phyloP scores from a whole-genome alignment of 2,113 vertebrate genomes.

The Mugil cephalus region DNA sequence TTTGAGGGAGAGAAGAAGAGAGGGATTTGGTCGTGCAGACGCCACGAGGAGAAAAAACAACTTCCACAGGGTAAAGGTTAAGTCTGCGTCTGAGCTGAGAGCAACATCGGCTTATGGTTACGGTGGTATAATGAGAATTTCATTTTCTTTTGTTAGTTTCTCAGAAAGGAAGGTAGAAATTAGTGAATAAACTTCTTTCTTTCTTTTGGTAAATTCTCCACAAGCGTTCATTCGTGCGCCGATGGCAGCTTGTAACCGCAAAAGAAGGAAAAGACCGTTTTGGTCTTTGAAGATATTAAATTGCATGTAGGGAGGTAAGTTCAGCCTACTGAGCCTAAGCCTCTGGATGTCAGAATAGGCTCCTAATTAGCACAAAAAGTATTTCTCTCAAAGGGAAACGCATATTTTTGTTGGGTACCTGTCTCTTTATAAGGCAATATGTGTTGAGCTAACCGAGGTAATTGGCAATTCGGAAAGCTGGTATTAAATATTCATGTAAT shows the following conservation, averaged over 20 bases:
- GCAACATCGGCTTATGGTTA: slow-evolving; percentile 55
- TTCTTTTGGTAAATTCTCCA: slow-evolving; percentile 62
- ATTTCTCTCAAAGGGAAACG: slow-evolving; percentile 26
- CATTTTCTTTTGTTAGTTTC: slow-evolving; percentile 53
- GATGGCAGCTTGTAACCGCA: slow-evolving; percentile 54
- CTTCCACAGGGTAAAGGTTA: slow-evolving; percentile 72
- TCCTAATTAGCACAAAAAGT: slow-evolving; percentile 52
- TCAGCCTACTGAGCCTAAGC: slow-evolving; percentile 39
- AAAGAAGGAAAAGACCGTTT: slow-evolving; percentile 52
- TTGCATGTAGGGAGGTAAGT: slow-evolving; percentile 46
- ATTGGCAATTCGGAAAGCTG: slow-evolving; percentile 74
- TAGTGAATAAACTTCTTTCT: slow-evolving; percentile 37
- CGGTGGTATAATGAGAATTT: slow-evolving; percentile 12
- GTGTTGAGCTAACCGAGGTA: slow-evolving; percentile 47
- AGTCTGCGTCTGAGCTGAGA: slow-evolving; percentile 80
- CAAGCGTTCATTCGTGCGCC: slow-evolving; percentile 58
- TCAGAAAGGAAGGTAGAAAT: slow-evolving; percentile 68
- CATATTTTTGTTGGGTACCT: slow-evolving; percentile 42
- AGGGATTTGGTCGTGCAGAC: slow-evolving; percentile 70
- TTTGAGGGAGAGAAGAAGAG: slow-evolving; percentile 23
- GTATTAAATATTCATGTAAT: slow-evolving; percentile 79
- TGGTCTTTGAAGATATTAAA: slow-evolving; percentile 63
- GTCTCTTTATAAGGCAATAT: slow-evolving; percentile 40
- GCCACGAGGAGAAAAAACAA: slow-evolving; percentile 63
- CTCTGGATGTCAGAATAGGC: slow-evolving; percentile 42